These are phyloP conservation scores for Galeopsomyia nigrocyanea DNA, from an alignment of 2,888 invertebrate genomes.

Conservation along the genomic window DNA sequence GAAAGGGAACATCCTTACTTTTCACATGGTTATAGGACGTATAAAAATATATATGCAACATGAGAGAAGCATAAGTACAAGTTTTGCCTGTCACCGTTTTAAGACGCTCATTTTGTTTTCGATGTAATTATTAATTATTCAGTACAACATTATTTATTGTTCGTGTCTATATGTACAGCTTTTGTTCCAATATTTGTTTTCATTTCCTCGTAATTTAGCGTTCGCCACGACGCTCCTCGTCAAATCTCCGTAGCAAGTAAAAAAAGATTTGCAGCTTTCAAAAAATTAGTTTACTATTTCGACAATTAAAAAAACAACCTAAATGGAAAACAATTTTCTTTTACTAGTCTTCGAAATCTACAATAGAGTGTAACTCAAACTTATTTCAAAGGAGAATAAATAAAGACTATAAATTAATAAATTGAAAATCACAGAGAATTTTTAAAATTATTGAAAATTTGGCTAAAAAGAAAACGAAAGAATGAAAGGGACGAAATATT, in stretches of 20 bases:
- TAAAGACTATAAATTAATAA: conserved; percentile 7
- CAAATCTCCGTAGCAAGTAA: no score
- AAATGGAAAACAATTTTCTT: no score
- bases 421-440: conserved; percentile 42
- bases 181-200: conserved; percentile 20
- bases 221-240: no score
- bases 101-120: conserved; percentile 44
- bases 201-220: background rate
- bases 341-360: no score
- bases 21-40: conserved; percentile 44
- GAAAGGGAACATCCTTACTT: conserved; percentile 40
- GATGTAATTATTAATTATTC: conserved; percentile 46
- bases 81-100: conserved; percentile 36
- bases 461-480: conserved; percentile 25
- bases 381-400: no score
- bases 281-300: no score
- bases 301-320: no score
- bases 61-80: conserved; percentile 56
- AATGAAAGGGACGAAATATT: conserved; percentile 16
- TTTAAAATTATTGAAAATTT: conserved; percentile 6
- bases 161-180: background rate
- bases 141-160: conserved; percentile 19
- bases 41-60: conserved; percentile 55
- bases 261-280: no score
- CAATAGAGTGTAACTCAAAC: no score